Percentiles rank a stretch among this genome's conserved stretches.
Conservation (phyloP, 2,113 vertebrate species). For the Phycodurus eques region DNA sequence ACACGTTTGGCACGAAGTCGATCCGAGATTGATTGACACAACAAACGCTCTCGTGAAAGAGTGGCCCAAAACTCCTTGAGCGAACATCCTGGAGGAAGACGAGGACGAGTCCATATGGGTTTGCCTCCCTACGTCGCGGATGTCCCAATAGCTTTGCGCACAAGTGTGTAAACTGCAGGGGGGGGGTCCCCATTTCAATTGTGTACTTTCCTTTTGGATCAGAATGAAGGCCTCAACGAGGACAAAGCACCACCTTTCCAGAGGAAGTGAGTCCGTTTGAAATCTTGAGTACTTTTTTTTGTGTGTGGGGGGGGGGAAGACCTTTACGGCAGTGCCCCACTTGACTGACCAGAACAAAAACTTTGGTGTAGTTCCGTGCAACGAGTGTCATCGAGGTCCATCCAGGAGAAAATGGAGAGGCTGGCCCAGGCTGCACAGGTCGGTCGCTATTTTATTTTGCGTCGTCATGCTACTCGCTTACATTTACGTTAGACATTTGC, state of each 20-base stretch:
- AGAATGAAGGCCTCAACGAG: constrained; percentile 60
- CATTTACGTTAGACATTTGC: too few relatives aligned
- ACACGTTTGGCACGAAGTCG: neutral
- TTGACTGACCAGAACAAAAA: neutral
- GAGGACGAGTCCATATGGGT: neutral
- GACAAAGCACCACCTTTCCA: constrained; percentile 61
- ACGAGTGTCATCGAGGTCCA: constrained; percentile 78
- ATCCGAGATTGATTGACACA: neutral
- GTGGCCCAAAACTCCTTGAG: neutral
- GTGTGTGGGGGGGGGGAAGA: too few relatives aligned
- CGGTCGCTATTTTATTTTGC: neutral
- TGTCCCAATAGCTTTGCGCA: neutral
- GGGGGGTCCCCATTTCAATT: neutral
- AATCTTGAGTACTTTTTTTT: neutral
- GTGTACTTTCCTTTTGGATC: constrained; percentile 13
- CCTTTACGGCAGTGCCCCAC: neutral
- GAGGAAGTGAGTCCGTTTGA: constrained; percentile 65
- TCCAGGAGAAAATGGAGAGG: constrained; percentile 86
- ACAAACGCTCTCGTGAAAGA: neutral
- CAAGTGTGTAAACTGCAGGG: neutral
- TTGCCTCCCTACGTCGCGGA: neutral
- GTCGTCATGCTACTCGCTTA: neutral
- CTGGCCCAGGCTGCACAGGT: constrained; percentile 88
- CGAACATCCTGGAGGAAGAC: neutral
- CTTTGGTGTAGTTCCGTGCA: constrained; percentile 71